Conservation (phyloP, 2,888 invertebrate species). For the Caenorhabditis sp. region DNA sequence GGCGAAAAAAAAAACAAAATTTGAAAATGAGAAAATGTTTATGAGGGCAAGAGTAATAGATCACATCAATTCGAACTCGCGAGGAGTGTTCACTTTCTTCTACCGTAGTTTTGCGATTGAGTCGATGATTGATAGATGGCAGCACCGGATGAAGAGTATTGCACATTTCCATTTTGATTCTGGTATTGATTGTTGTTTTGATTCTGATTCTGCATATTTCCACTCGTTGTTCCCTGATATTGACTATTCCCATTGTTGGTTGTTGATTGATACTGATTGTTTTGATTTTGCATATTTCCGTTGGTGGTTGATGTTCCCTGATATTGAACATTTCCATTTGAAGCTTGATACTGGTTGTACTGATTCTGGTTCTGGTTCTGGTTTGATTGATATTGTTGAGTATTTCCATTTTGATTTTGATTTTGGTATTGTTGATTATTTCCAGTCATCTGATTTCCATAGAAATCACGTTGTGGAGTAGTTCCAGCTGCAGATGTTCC, state of each 20-base stretch:
- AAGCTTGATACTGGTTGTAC: background rate
- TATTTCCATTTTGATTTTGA: constrained; percentile 17
- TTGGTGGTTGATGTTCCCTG: background rate
- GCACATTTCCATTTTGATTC: background rate
- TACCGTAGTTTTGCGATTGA: background rate
- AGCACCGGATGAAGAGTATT: background rate
- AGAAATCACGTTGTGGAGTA: constrained; percentile 26
- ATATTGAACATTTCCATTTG: background rate
- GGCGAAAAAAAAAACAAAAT: too few species aligned
- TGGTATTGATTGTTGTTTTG: constrained; percentile 18
- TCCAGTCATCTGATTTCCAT: constrained; percentile 31
- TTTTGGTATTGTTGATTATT: constrained; percentile 14
- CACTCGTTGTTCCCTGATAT: constrained; percentile 13
- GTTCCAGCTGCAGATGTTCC: constrained; percentile 32
- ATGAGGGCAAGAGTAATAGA: background rate
- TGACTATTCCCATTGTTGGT: constrained; percentile 8
- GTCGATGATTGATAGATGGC: background rate
- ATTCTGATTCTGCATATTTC: constrained; percentile 11
- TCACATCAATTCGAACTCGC: background rate
- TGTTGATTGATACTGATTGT: background rate
- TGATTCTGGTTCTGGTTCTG: constrained; percentile 4
- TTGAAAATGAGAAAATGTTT: background rate
- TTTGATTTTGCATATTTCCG: background rate
- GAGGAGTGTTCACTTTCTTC: background rate
- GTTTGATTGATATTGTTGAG: constrained; percentile 8